Percentiles rank a stretch among this genome's conserved stretches.
Evolutionary conservation across 1,140 invertebrate genomes (phyloP).

Genomic region (Monomorium pharaonis): DNA sequence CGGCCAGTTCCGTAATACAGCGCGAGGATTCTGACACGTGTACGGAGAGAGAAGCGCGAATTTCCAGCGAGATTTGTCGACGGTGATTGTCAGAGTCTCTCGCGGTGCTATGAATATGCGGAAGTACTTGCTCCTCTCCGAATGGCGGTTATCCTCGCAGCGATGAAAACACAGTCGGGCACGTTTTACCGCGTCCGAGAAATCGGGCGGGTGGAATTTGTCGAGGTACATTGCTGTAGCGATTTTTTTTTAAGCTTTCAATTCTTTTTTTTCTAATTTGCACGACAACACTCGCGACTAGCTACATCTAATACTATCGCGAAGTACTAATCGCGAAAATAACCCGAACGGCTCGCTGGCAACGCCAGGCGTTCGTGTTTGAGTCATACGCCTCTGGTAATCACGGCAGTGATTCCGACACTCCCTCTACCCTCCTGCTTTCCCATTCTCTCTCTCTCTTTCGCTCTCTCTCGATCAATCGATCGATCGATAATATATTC

Average conservation of each 20-base stretch:
- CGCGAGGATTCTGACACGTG: constrained; percentile 42
- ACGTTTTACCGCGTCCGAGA: neutral
- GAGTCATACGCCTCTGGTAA: constrained; percentile 61
- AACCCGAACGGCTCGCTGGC: constrained; percentile 26
- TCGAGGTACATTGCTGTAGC: neutral
- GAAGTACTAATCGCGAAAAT: constrained; percentile 7
- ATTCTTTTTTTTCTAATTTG: neutral
- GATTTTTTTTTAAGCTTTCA: neutral
- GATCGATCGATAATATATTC: constrained; percentile 32
- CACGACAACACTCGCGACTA: neutral
- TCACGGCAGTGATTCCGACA: constrained; percentile 23
- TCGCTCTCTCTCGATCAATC: constrained; percentile 14
- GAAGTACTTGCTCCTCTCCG: neutral
- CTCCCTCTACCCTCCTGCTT: constrained; percentile 8
- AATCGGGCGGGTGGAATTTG: neutral
- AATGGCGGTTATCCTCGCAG: neutral
- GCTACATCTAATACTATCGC: too few relatives aligned
- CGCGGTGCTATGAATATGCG: neutral
- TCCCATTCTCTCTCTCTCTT: constrained; percentile 5
- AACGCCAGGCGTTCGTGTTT: constrained; percentile 56
- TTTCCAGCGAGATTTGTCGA: neutral
- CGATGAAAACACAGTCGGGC: neutral
- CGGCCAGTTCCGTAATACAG: too few relatives aligned
- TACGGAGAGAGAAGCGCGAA: constrained; percentile 11
- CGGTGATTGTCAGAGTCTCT: neutral